phyloP scores from a whole-genome alignment of 2,888 invertebrate species.

The Ramazzottius varieornatus region DNA sequence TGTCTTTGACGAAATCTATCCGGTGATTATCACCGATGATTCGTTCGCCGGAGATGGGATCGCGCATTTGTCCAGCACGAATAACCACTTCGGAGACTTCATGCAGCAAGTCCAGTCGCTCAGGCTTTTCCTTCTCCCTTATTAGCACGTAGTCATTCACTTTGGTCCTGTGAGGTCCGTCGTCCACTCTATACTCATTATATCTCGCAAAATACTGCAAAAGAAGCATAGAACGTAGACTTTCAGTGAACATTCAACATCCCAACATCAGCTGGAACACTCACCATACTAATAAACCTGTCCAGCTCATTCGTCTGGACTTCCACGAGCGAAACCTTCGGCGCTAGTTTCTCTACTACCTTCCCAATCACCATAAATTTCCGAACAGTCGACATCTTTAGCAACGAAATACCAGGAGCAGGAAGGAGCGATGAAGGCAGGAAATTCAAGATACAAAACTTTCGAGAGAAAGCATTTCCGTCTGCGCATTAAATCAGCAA shows the following conservation, averaged over 20 bases:
- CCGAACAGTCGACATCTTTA: not conserved
- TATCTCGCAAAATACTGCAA: not conserved
- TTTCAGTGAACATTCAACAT: not conserved
- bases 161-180: not conserved
- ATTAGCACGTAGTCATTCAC: not conserved
- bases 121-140: not conserved
- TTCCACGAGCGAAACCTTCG: not conserved
- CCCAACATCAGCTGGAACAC: not conserved
- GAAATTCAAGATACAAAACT: too few relatives aligned
- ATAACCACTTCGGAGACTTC: not conserved
- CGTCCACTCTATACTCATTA: not conserved
- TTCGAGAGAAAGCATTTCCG: too few relatives aligned
- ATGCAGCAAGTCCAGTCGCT: not conserved
- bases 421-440: too few relatives aligned
- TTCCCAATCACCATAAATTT: slow-evolving; percentile 1
- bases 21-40: not conserved
- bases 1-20: not conserved
- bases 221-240: not conserved
- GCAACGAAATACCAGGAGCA: too few relatives aligned
- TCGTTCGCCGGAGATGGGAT: not conserved
- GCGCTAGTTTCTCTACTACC: not conserved
- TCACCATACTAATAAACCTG: not conserved
- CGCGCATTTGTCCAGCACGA: not conserved
- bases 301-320: not conserved
- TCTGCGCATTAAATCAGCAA: too few relatives aligned